Percentiles rank a stretch among this genome's conserved stretches.
Evolutionary conservation across 2,113 vertebrate species (phyloP).

Genomic region (Pseudonaja textilis): DNA sequence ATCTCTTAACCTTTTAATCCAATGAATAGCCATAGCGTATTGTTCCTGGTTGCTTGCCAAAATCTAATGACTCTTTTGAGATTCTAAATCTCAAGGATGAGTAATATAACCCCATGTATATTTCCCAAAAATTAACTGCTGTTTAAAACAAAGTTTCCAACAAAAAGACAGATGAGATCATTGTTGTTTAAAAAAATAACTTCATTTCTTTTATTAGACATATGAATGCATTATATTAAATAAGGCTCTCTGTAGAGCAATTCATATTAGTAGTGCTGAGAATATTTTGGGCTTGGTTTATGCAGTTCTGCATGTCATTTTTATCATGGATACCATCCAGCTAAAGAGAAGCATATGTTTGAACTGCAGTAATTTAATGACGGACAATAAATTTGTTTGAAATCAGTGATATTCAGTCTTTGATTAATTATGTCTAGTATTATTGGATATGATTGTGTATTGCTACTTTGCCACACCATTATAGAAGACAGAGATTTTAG

Average conservation of each 20-base stretch:
- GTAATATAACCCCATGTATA: slow-evolving; percentile 51
- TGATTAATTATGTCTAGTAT: neutral
- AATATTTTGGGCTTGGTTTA: slow-evolving; percentile 13
- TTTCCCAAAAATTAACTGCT: slow-evolving; percentile 46
- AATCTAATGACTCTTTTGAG: slow-evolving; percentile 61
- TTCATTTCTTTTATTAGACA: neutral
- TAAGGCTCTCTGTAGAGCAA: neutral
- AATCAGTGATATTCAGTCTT: neutral
- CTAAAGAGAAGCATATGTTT: neutral
- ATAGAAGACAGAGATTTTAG: neutral
- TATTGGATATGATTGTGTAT: slow-evolving; percentile 7
- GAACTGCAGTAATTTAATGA: neutral
- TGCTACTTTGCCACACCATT: slow-evolving; percentile 9
- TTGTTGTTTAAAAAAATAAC: neutral
- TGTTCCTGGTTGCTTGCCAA: slow-evolving; percentile 69
- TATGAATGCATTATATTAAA: neutral
- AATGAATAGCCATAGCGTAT: slow-evolving; percentile 68
- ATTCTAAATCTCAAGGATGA: slow-evolving; percentile 63
- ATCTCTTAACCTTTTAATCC: slow-evolving; percentile 61
- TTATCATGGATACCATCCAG: neutral
- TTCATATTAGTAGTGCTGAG: slow-evolving; percentile 39
- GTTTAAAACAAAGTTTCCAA: slow-evolving; percentile 53
- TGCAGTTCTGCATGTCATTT: neutral
- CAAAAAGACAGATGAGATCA: slow-evolving; percentile 37
- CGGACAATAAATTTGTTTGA: neutral